Evolutionary conservation across 2,797 vertebrate genomes (phyloP).

Genomic region (Glyptemys insculpta): DNA sequence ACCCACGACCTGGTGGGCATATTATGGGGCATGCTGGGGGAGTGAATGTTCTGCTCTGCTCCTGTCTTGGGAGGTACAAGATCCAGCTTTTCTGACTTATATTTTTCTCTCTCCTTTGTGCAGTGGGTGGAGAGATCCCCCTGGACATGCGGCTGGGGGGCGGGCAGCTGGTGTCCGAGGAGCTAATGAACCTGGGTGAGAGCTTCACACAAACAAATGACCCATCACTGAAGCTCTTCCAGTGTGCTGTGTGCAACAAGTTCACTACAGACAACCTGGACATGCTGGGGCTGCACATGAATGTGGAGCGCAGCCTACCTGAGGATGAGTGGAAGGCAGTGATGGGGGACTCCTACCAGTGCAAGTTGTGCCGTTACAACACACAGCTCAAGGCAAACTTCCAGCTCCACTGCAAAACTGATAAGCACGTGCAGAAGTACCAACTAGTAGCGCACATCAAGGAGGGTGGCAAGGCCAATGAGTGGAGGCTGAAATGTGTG

Average conservation of each 20-base stretch:
- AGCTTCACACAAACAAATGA: constrained; percentile 97
- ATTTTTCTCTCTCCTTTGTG: constrained; percentile 41
- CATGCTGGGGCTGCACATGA: constrained; percentile 97
- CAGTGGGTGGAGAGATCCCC: constrained; percentile 96
- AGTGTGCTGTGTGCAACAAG: constrained; percentile 98
- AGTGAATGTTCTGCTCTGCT: not conserved
- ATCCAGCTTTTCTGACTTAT: constrained; percentile 53
- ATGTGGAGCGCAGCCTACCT: constrained; percentile 92
- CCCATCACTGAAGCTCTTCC: constrained; percentile 98
- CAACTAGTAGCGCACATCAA: constrained; percentile 99
- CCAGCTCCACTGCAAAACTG: constrained; percentile 99
- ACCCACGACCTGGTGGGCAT: not conserved
- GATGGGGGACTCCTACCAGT: constrained; percentile 97
- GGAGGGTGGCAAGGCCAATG: constrained; percentile 98
- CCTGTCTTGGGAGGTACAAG: not conserved
- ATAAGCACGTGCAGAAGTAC: constrained; percentile 99
- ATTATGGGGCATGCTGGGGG: not conserved
- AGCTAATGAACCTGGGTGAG: constrained; percentile 98
- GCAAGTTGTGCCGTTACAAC: constrained; percentile 98
- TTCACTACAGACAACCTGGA: constrained; percentile 99
- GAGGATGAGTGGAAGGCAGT: constrained; percentile 98
- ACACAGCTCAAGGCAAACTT: constrained; percentile 99
- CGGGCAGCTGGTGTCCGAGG: constrained; percentile 97
- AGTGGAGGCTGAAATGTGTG: constrained; percentile 98
- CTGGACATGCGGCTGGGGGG: constrained; percentile 95